Evolutionary conservation across 2,113 vertebrate species (phyloP).

Genomic region (Hippocampus barbouri): DNA sequence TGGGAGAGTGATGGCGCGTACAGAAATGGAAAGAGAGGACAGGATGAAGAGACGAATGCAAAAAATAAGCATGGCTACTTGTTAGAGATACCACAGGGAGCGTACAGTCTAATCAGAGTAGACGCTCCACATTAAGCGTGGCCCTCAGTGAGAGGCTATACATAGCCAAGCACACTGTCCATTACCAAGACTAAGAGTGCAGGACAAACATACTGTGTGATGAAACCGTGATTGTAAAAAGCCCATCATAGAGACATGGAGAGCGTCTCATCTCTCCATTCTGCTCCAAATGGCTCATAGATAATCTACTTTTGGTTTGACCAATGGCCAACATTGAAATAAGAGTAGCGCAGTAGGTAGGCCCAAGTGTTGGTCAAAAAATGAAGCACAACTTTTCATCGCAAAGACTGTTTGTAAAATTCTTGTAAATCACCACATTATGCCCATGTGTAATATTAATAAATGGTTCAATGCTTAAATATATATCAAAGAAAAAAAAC

Average conservation of each 20-base stretch:
- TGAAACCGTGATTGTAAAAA: constrained; percentile 28
- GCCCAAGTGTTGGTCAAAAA: no score
- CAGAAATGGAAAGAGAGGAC: constrained; percentile 31
- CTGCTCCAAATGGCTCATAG: no score
- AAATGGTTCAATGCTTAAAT: no score
- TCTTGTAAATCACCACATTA: no score
- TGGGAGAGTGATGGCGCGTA: constrained; percentile 30
- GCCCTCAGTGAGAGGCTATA: constrained; percentile 31
- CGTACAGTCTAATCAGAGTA: constrained; percentile 51
- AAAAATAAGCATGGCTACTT: constrained; percentile 43
- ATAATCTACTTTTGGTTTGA: no score
- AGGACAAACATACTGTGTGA: constrained; percentile 31
- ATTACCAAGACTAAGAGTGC: constrained; percentile 27
- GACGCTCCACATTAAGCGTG: constrained; percentile 33
- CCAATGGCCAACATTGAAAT: no score
- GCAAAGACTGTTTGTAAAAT: no score
- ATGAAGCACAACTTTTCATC: no score
- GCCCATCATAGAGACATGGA: constrained; percentile 16
- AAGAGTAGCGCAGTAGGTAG: no score
- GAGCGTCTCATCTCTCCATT: constrained; percentile 15
- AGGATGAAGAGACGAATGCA: constrained; percentile 34
- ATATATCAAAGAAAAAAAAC: no score
- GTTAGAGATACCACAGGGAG: constrained; percentile 51
- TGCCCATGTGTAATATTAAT: no score
- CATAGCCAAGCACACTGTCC: constrained; percentile 37